Evolutionary conservation across 2,888 invertebrate genomes (phyloP).

Genomic region (Cynaeus angustus): DNA sequence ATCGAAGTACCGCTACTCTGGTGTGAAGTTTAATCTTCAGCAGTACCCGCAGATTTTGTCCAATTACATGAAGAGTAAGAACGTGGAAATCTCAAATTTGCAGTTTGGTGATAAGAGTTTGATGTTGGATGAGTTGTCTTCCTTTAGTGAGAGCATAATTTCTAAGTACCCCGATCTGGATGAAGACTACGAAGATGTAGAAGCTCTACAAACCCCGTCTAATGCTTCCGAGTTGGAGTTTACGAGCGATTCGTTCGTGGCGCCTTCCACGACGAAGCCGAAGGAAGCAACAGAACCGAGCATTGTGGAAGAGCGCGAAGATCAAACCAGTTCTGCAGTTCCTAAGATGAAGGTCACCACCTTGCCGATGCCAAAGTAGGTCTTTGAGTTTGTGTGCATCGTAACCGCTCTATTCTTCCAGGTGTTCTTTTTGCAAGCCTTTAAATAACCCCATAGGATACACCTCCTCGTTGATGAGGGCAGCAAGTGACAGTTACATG

Average conservation of each 20-base stretch:
- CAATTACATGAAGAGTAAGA: slow-evolving; percentile 85
- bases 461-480: slow-evolving; percentile 77
- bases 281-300: background rate
- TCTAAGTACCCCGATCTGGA: slow-evolving; percentile 55
- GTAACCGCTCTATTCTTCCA: slow-evolving; percentile 19
- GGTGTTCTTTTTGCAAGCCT: slow-evolving; percentile 40
- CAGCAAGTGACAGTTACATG: slow-evolving; percentile 79
- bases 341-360: slow-evolving; percentile 73
- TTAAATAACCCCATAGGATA: slow-evolving; percentile 63
- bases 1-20: slow-evolving; percentile 77
- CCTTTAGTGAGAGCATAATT: slow-evolving; percentile 59
- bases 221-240: slow-evolving; percentile 84
- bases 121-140: slow-evolving; percentile 63
- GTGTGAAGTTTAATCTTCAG: slow-evolving; percentile 83
- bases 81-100: slow-evolving; percentile 78
- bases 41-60: slow-evolving; percentile 84
- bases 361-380: slow-evolving; percentile 76
- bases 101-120: slow-evolving; percentile 76
- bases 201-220: slow-evolving; percentile 82
- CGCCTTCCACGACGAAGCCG: slow-evolving; percentile 52
- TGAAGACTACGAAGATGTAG: slow-evolving; percentile 70
- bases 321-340: too few species aligned
- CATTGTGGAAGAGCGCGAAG: slow-evolving; percentile 48
- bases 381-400: background rate
- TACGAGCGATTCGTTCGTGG: slow-evolving; percentile 69